phyloP scores from a whole-genome alignment of 1,140 invertebrate species.

The Dreissena polymorpha region DNA sequence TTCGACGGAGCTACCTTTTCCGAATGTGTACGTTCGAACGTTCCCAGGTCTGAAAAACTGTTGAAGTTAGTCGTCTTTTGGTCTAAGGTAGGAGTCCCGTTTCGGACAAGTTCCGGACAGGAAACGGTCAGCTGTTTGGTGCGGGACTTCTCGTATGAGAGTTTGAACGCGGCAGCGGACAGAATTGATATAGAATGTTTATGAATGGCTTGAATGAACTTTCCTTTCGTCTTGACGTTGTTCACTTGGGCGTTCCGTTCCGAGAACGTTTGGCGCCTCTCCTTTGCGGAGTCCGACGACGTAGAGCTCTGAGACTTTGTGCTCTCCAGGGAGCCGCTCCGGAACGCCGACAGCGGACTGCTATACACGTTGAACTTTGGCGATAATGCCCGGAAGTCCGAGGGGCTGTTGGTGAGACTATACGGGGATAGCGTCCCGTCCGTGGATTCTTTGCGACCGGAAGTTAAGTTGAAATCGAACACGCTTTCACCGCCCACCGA shows the following conservation, averaged over 20 bases:
- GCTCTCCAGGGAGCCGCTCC: constrained; percentile 26
- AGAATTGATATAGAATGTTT: constrained; percentile 46
- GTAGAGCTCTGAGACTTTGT: not conserved
- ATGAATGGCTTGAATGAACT: constrained; percentile 29
- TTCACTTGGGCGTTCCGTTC: constrained; percentile 36
- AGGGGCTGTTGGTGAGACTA: not conserved
- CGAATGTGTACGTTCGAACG: constrained; percentile 11
- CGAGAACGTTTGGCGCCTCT: constrained; percentile 8
- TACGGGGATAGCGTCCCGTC: constrained; percentile 25
- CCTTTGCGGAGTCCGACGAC: constrained; percentile 28
- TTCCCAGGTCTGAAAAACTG: constrained; percentile 16
- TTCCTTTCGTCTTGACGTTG: constrained; percentile 25
- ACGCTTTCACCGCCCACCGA: not conserved
- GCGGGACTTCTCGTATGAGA: constrained; percentile 15
- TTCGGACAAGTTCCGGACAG: constrained; percentile 36
- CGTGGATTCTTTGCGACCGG: not conserved
- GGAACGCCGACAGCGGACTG: constrained; percentile 23
- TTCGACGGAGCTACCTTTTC: not conserved
- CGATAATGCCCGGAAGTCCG: constrained; percentile 39
- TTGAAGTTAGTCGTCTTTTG: not conserved
- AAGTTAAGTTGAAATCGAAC: constrained; percentile 1
- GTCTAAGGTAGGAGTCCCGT: not conserved
- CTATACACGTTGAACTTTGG: constrained; percentile 31
- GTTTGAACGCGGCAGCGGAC: constrained; percentile 31
- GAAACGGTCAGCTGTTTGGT: constrained; percentile 43